Conservation (phyloP, 1,140 invertebrate genomes). For the Frieseomelitta varia region DNA sequence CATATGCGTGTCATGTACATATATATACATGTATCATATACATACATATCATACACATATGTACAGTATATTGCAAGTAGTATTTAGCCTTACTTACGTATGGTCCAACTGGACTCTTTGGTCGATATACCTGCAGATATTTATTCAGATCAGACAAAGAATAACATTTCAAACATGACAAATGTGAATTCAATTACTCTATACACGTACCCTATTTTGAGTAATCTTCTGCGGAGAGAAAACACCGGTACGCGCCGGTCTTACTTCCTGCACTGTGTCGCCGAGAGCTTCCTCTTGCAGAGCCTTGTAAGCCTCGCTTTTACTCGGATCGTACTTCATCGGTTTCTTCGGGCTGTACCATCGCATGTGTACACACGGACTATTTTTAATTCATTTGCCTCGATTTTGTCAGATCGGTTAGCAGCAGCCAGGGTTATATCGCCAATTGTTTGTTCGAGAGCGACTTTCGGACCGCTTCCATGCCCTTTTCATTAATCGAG, state of each 20-base stretch:
- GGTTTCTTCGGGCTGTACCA: conserved; percentile 84
- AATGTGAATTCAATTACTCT: neutral
- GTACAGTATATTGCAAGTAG: too few relatives aligned
- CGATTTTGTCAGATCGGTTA: conserved; percentile 68
- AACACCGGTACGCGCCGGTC: conserved; percentile 88
- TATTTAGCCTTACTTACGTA: conserved; percentile 73
- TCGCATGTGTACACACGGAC: conserved; percentile 61
- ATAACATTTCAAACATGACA: conserved; percentile 8
- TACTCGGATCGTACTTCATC: conserved; percentile 90
- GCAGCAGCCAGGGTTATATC: conserved; percentile 70
- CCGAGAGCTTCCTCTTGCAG: conserved; percentile 88
- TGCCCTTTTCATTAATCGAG: conserved; percentile 38
- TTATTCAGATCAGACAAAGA: neutral
- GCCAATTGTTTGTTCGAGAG: conserved; percentile 65
- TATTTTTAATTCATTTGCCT: conserved; percentile 60
- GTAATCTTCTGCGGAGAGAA: conserved; percentile 86
- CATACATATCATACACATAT: neutral
- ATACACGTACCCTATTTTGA: conserved; percentile 73
- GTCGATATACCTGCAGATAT: conserved; percentile 63
- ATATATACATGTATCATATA: too few relatives aligned
- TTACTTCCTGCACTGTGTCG: conserved; percentile 86
- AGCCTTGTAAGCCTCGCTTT: conserved; percentile 92
- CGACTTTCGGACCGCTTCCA: conserved; percentile 54
- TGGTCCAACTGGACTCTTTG: conserved; percentile 71
- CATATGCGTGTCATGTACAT: too few relatives aligned